Evolutionary conservation across 2,888 invertebrate genomes (phyloP).

Genomic region (Phania funesta): DNA sequence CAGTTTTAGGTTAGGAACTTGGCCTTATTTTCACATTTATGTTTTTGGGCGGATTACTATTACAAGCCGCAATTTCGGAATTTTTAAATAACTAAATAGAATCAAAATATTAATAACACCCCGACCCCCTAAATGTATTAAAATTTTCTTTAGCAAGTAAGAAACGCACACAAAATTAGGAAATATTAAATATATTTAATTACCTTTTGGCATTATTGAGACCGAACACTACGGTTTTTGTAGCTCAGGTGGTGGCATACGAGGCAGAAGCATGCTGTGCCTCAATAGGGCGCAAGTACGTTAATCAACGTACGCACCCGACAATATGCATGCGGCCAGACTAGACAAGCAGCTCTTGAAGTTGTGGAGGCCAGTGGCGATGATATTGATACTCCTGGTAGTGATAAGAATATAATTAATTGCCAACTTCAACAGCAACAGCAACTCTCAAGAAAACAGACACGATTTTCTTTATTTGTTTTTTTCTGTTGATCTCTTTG

Average conservation of each 20-base stretch:
- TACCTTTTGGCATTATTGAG: constrained; percentile 64
- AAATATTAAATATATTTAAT: constrained; percentile 23
- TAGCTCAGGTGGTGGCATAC: constrained; percentile 20
- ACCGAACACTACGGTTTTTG: constrained; percentile 25
- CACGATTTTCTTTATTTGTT: background rate
- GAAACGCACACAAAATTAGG: background rate
- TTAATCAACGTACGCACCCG: constrained; percentile 30
- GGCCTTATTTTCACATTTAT: no score
- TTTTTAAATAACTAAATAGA: no score
- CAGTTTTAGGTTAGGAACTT: no score
- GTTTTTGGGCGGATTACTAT: no score
- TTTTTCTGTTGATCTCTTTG: background rate
- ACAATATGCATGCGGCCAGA: background rate
- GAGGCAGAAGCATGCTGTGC: constrained; percentile 49
- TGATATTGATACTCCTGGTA: background rate
- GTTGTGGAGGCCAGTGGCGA: background rate
- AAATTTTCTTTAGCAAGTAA: no score
- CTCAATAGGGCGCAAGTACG: constrained; percentile 33
- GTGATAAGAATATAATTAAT: background rate
- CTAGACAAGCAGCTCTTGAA: background rate
- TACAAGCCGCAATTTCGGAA: no score
- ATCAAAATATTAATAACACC: no score
- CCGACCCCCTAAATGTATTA: no score
- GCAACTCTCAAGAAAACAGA: background rate
- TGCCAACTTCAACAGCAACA: constrained; percentile 20